Base-by-base conservation (phyloP, 2,888 invertebrate genomes). In the Meiosimyza decipiens region DNA sequence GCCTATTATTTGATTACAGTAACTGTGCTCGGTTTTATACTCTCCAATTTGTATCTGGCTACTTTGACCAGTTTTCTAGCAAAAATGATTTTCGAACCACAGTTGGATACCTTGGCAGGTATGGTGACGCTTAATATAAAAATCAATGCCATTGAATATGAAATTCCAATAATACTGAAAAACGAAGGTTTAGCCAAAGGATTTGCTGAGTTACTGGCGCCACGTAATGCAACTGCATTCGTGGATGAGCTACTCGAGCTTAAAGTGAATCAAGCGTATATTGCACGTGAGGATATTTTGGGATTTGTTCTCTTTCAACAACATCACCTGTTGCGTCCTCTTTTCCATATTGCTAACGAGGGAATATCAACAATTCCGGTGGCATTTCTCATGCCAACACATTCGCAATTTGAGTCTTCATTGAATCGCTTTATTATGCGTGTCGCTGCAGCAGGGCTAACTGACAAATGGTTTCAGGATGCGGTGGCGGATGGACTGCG, bases 31-130 rank as follows among this genome's bases (percentile, higher is more conserved):
- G 80, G 81, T 6, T 82, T 82, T 64, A 79, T 82, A 68, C 69
- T 82, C 13, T 77, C 80, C 3, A 82, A 82, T 72, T 64, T 81
- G 18, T 82, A 82, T 72, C 71, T 81, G 52, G 80, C 82, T 13
- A 77, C 74, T 6, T 69, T 82, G 57, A 80, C 82, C n/a, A 82
- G 81, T 57, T 82, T 79, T 67, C 66, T 81, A n/a, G 76, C 80
- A 7, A 79, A 78, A n/a, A 72, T 79, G 0, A 77, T 79, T 5
- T 80, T 80, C 47, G 71, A 76, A 6, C 73, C 73, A 0, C 79
- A 77, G 28, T 71, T 81, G 5, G 60, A 77, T 6, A 78, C 78
- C 0, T 72, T 82, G 9, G 64, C 71, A 1, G 78, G 79, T 22
- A 52, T 82, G 47, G 76, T 80, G 6, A 15, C 71, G 9, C 69